A percentile compares a stretch with the other conserved stretches of the same genome.
phyloP scores from a whole-genome alignment of 2,888 invertebrate species.

The Tenthredo scrophulariae region DNA sequence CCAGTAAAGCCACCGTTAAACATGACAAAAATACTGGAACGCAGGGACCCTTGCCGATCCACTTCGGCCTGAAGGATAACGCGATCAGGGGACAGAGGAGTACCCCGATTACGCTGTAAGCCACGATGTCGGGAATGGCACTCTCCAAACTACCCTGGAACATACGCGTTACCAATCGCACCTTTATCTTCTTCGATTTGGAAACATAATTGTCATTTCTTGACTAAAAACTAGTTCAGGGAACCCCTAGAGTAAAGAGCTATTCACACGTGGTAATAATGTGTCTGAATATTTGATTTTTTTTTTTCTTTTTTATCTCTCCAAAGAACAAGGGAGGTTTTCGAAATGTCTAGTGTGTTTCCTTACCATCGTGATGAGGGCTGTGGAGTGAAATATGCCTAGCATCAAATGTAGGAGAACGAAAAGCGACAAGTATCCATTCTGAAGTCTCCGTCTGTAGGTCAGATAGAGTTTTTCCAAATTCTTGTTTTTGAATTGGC shows the following conservation, averaged over 20 bases:
- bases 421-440: slow-evolving; percentile 89
- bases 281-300: too few species aligned
- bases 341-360: slow-evolving; percentile 68
- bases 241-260: too few species aligned
- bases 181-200: not conserved
- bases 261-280: too few species aligned
- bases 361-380: slow-evolving; percentile 80
- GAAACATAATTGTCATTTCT: not conserved
- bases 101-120: slow-evolving; percentile 77
- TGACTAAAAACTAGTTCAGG: not conserved
- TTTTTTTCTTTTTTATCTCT: too few species aligned
- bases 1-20: slow-evolving; percentile 75
- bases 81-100: slow-evolving; percentile 78
- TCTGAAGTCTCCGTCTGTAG: slow-evolving; percentile 88
- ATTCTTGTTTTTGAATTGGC: slow-evolving; percentile 87
- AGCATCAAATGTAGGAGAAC: slow-evolving; percentile 85
- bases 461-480: slow-evolving; percentile 87
- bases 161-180: not conserved
- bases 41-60: slow-evolving; percentile 74
- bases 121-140: slow-evolving; percentile 78
- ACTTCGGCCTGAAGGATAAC: slow-evolving; percentile 78
- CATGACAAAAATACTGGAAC: slow-evolving; percentile 77
- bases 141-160: slow-evolving; percentile 71
- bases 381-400: slow-evolving; percentile 82
- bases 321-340: too few species aligned